Evolutionary conservation across 2,888 invertebrate genomes (phyloP), one percentile per base, ranked within the genome.

Genomic region (Hydraecia micacea): DNA sequence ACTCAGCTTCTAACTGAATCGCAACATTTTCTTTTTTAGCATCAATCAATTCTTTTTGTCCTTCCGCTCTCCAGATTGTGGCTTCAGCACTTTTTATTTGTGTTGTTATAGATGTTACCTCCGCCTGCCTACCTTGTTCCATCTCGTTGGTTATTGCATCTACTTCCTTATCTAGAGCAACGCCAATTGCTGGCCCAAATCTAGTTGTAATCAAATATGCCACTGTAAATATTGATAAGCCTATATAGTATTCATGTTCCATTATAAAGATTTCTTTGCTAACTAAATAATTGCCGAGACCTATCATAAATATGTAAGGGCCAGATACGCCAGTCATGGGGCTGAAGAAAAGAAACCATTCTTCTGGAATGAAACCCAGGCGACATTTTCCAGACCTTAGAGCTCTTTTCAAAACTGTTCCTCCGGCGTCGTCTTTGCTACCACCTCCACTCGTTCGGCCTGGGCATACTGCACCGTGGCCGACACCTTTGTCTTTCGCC

Each of bases 201-300:
- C 97, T 98, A 90, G 98, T 98, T 18, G 97, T 96, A 5, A 92
- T 96, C 73, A 96, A 77, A 73, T 97, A 93, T 75, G 97, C 93
- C 90, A 99, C 97, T 2, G 98, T 91, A 18, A 97, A 93, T 71
- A 98, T 93, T 0, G 98, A 98, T 18, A 98, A 83, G 36, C 98
- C 98, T 84, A 97, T 97, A 93, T 98, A 98, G 95, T 98, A 99
- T 93, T 99, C 99, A 93, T 99, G 99, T 93, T 99, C 99, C 97
- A 99, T 96, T 0, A 99, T 98, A 92, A 98, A 99, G 86, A 98
- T 98, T 97, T 99, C 99, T 96, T 99, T 99, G 93, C 99, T 99
- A 71, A 98, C 88, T 79, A 99, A 93, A 92, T 98, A 99, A 55
- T 99, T 99, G 32, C 97, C 90, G 0, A 99, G 90, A 79, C 98